Conservation (phyloP, 2,888 invertebrate genomes). For the Macropis europaea region DNA sequence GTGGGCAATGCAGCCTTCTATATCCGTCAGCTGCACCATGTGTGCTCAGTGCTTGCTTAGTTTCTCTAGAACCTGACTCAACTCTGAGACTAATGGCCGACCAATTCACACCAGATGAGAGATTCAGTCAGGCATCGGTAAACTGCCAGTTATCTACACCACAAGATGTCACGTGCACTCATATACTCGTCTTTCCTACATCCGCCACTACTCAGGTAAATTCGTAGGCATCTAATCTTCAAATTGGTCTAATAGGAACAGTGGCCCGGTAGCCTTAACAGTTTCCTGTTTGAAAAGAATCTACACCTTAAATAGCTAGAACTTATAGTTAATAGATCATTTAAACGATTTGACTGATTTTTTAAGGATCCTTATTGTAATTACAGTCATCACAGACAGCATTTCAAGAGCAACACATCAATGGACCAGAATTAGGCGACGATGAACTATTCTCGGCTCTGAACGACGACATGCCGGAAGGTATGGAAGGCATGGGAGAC, state of each 20-base stretch:
- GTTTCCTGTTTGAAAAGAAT: too few species aligned
- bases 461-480: conserved; percentile 84
- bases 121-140: conserved; percentile 92
- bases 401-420: conserved; percentile 86
- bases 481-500: conserved; percentile 87
- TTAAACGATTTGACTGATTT: too few species aligned
- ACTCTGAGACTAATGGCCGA: conserved; percentile 94
- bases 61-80: conserved; percentile 95
- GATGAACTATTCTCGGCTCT: conserved; percentile 85
- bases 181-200: conserved; percentile 99
- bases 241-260: too few species aligned
- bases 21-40: conserved; percentile 92
- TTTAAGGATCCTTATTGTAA: too few species aligned
- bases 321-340: too few species aligned
- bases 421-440: conserved; percentile 85
- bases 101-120: conserved; percentile 96
- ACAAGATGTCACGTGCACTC: conserved; percentile 97
- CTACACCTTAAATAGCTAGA: too few species aligned
- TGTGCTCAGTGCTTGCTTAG: conserved; percentile 98
- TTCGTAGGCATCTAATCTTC: background rate
- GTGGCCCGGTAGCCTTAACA: too few species aligned
- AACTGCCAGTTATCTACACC: conserved; percentile 96
- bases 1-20: conserved; percentile 92
- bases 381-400: conserved; percentile 86
- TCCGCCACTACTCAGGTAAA: conserved; percentile 94